Evolutionary conservation across 2,888 invertebrate species (phyloP).

Genomic region (Andrena minutula): DNA sequence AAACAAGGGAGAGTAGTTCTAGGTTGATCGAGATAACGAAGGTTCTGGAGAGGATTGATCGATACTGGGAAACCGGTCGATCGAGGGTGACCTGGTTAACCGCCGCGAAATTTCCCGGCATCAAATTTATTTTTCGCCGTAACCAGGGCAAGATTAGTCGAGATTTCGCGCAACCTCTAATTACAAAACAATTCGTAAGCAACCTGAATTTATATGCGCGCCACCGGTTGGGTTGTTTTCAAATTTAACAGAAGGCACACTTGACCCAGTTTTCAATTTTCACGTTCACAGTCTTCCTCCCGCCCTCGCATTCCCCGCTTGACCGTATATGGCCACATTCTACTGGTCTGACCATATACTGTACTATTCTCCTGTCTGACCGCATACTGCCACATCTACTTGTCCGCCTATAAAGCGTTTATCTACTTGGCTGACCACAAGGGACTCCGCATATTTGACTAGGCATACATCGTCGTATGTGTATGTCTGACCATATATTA

Average conservation of each 20-base stretch:
- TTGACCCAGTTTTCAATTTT: slow-evolving; percentile 15
- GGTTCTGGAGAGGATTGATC: slow-evolving; percentile 49
- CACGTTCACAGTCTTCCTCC: not conserved
- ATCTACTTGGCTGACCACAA: not conserved
- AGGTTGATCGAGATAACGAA: slow-evolving; percentile 64
- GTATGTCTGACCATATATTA: not conserved
- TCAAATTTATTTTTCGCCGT: slow-evolving; percentile 39
- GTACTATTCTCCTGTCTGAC: not conserved
- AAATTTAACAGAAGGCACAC: not conserved
- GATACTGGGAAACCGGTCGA: slow-evolving; percentile 59
- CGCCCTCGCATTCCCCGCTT: not conserved
- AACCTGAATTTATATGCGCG: not conserved
- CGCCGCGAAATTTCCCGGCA: slow-evolving; percentile 26
- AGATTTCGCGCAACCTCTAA: slow-evolving; percentile 28
- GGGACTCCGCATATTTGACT: not conserved
- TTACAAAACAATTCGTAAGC: slow-evolving; percentile 38
- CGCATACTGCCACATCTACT: slow-evolving; percentile 1
- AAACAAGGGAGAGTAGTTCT: slow-evolving; percentile 16
- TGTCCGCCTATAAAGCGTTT: not conserved
- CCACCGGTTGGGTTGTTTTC: not conserved
- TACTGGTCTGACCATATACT: not conserved
- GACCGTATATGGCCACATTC: not conserved
- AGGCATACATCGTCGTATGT: not conserved
- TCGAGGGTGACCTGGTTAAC: slow-evolving; percentile 57
- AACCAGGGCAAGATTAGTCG: not conserved